Evolutionary conservation across 2,888 invertebrate genomes (phyloP), one percentile per base, ranked within the genome.

Genomic region (Drosophila seclusa): DNA sequence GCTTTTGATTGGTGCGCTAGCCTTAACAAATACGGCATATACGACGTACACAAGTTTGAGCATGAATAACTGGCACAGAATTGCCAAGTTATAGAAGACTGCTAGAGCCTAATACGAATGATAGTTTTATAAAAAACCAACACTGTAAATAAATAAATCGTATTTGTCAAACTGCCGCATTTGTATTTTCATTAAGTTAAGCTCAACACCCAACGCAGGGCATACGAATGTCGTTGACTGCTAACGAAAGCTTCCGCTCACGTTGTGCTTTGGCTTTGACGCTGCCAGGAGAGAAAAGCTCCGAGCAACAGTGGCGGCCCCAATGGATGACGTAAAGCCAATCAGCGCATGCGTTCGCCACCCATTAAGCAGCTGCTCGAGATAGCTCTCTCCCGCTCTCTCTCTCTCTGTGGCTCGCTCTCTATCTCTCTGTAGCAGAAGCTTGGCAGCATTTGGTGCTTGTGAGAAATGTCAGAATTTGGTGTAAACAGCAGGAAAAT

Each of bases 401-500:
- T 21, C 34, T 18, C 13, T 54, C n/a, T 18, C 52, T 16, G 10
- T 24, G 52, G 27, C 24, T 50, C 21, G 34, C 29, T 34, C 24
- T 38, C 36, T 40, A 18, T 38, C 11, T 34, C 57, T 57, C 16
- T 40, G 40, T 31, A 8, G 31, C 57, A 42, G 57, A 40, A 57
- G 42, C 57, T 40, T 40, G 52, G 60, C 52, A 55, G 62, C 63
- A 54, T 27, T 48, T 45, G 16, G 57, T 59, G 67, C 77, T 80
- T 70, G 78, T 70, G 73, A 83, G 81, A 88, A 83, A 79, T 83
- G 84, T 81, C 81, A 88, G 81, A 88, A 82, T 76, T 70, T 80
- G 87, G 76, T 76, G 83, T 88, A 84, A 88, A 83, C 89, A 88
- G 84, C 89, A 85, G 88, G 77, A 78, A 83, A 88, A 88, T 85